phyloP scores from a whole-genome alignment of 2,888 invertebrate genomes.

The Lacanobia oleracea region DNA sequence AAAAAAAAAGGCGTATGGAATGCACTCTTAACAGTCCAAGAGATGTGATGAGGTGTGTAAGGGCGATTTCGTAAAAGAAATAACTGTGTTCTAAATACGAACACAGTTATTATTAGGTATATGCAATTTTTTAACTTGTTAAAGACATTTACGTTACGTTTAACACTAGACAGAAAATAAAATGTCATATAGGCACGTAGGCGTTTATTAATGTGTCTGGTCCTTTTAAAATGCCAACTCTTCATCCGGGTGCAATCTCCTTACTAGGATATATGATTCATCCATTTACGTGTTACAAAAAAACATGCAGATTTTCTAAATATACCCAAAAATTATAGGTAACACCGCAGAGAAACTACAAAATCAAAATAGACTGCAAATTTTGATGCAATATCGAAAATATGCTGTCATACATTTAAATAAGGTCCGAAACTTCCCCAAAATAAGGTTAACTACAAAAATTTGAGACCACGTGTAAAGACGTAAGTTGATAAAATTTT shows the following conservation, averaged over 20 bases:
- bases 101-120: too few relatives aligned
- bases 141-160: too few relatives aligned
- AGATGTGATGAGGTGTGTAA: too few relatives aligned
- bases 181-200: conserved; percentile 9
- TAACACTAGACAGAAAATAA: not conserved
- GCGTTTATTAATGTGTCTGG: conserved; percentile 30
- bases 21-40: not conserved
- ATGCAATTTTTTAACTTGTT: too few relatives aligned
- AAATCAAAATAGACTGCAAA: not conserved
- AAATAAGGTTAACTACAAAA: too few relatives aligned
- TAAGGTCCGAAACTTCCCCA: too few relatives aligned
- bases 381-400: not conserved
- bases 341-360: not conserved
- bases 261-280: conserved; percentile 30
- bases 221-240: conserved; percentile 41
- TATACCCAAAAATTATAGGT: not conserved
- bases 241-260: conserved; percentile 33
- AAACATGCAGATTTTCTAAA: not conserved
- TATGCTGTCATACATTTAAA: too few relatives aligned
- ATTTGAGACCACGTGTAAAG: too few relatives aligned
- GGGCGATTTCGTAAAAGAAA: too few relatives aligned
- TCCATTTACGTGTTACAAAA: not conserved
- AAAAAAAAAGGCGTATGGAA: too few relatives aligned
- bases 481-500: too few relatives aligned
- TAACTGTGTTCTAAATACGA: too few relatives aligned